phyloP scores from a whole-genome alignment of 2,797 vertebrate species.

The Gymnocypris eckloni region DNA sequence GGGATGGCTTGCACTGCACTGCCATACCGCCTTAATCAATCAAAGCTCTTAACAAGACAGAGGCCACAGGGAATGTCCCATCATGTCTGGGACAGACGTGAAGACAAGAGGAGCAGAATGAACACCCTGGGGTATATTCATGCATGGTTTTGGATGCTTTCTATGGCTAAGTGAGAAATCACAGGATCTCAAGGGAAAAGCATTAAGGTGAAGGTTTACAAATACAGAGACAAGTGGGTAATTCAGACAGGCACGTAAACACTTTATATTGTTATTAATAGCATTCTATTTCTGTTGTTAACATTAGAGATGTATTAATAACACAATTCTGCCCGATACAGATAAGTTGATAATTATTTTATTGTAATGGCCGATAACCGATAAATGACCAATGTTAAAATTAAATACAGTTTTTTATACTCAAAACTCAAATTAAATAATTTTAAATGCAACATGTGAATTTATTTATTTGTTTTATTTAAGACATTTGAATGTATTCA shows the following conservation, averaged over 20 bases:
- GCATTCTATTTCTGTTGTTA: neutral
- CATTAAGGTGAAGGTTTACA: conserved; percentile 10
- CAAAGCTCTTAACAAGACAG: conserved; percentile 74
- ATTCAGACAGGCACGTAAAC: neutral
- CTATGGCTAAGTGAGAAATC: conserved; percentile 14
- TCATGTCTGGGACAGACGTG: conserved; percentile 56
- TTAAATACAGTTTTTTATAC: neutral
- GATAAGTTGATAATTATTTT: neutral
- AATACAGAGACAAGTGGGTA: conserved; percentile 3
- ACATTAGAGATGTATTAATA: neutral
- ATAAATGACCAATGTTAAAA: neutral
- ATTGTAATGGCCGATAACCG: neutral
- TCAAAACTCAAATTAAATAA: neutral
- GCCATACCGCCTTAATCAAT: conserved; percentile 74
- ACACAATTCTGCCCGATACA: neutral
- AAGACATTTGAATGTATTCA: too few relatives aligned
- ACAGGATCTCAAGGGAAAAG: neutral
- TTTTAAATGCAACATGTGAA: neutral
- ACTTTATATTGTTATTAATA: neutral
- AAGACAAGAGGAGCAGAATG: conserved; percentile 11
- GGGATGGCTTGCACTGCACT: conserved; percentile 42
- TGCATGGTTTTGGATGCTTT: neutral
- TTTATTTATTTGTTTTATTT: neutral
- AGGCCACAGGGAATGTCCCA: conserved; percentile 58
- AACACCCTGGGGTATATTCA: conserved; percentile 33